Base-by-base conservation (phyloP, 2,888 invertebrate species). In the Norana najaformis region DNA sequence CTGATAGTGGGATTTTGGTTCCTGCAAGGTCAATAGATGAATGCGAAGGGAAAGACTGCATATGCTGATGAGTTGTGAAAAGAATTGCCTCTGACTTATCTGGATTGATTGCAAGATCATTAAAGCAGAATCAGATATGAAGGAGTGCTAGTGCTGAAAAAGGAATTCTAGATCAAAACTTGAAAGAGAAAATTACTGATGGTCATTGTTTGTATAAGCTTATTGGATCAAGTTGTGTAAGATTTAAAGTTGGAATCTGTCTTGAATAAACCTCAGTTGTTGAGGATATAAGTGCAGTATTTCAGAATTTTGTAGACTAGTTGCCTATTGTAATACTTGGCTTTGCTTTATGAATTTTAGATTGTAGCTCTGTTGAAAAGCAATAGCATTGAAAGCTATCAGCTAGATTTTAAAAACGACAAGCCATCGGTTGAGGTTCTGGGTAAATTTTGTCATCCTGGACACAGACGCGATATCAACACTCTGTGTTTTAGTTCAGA, bases 401-500 rank as follows among this genome's bases (percentile, higher is more conserved):
- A 94, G 96, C 89, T 93, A 96, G 90, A 93, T 38, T 83, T 92
- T 13, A 91, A 83, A 3, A 92, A 93, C 37, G 93, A 93, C 88
- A 93, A 93, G 89, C 41, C 91, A 47, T 88, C 88, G 37, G 82
- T 89, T 5, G 89, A 88, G 30, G 88, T 89, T 36, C 90, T 90
- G 6, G 91, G 91, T 35, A 91, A 92, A 36, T 88, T 90, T 23
- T 47, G n/a, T 39, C 85, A 82, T n/a, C 89, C 89, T 47, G 91
- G 90, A 8, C 91, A 91, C 88, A 97, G 97, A 90, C 97, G 97
- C 88, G 98, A 99, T 94, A 97, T 98, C 14, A 96, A 98, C 89
- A 96, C 97, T 37, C 96, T 99, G 37, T 96, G 97, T 90, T 98
- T 99, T 94, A 98, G 98, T 94, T 97, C 97, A 2, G 98, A 99